Base-by-base conservation (phyloP, 2,888 invertebrate genomes). In the Chironomus riparius region DNA sequence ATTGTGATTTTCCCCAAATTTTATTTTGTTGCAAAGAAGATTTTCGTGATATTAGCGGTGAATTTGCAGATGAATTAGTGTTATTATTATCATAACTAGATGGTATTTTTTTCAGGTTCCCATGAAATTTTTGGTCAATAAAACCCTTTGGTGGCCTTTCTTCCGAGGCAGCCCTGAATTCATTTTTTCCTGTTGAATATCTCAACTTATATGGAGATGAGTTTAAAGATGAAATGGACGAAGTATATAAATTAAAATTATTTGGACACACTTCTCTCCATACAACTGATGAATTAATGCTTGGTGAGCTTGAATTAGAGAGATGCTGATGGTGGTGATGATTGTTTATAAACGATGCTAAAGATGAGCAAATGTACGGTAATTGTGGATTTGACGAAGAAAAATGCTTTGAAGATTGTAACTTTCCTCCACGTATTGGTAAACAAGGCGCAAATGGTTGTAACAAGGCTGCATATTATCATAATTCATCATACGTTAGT, bases 241-340 rank as follows among this genome's bases (percentile, higher is more conserved):
- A 81, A 77, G 84, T 83, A 78, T 84, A 84, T 78, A 84, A 78
- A 79, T 84, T 84, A 77, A 84, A 84, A 80, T 82, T 84, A 78
- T 84, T 84, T 65, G 84, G 84, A 79, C 82, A 84, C 15, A 83
- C 84, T 79, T 84, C 84, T 76, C 84, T 83, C 84, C 84, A 84
- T 71, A 84, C 83, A 77, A 82, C 84, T n/a, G 84, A 84, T 38
- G 84, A 84, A 77, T 84, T 84, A 38, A 84, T 78, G 69, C 84
- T 84, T 78, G 80, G 82, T 2, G 82, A 81, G 38, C 83, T 84
- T 75, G 81, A 82, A 78, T 82, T 83, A 61, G 81, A 12, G n/a
- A 48, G 24, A 7, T 68, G 69, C 4, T 76, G 76, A 4, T 68
- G 68, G 13, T 79, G 68, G 18, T 65, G 76, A 77, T 73, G 50